phyloP scores from a whole-genome alignment of 2,888 invertebrate genomes.

The Temnothorax unifasciatus region DNA sequence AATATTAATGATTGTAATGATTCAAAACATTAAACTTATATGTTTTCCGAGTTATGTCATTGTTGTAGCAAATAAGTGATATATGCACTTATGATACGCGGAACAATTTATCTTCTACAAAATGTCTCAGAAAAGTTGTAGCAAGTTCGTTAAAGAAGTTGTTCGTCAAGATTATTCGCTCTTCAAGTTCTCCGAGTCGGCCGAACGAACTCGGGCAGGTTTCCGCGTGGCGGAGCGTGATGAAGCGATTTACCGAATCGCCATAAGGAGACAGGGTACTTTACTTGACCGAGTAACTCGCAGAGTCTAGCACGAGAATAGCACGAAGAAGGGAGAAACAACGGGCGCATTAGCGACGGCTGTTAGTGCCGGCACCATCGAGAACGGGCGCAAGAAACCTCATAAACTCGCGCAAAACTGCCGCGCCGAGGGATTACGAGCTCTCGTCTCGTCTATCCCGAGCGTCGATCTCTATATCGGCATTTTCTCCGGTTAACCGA shows the following conservation, averaged over 20 bases:
- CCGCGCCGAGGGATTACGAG: constrained; percentile 70
- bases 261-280: constrained; percentile 68
- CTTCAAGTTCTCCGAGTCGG: constrained; percentile 8
- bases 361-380: constrained; percentile 68
- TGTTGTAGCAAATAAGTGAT: too few species aligned
- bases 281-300: constrained; percentile 46
- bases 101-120: background rate
- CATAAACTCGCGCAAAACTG: constrained; percentile 73
- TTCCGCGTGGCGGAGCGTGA: constrained; percentile 51
- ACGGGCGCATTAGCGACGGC: constrained; percentile 73
- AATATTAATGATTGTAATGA: too few species aligned
- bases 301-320: background rate
- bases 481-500: constrained; percentile 45
- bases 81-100: background rate
- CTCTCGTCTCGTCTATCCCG: constrained; percentile 44
- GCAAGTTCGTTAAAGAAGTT: constrained; percentile 1
- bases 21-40: too few species aligned
- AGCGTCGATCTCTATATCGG: constrained; percentile 67
- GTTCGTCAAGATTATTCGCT: constrained; percentile 16
- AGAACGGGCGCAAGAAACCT: constrained; percentile 73
- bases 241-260: constrained; percentile 73
- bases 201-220: constrained; percentile 23
- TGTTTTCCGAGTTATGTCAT: too few species aligned
- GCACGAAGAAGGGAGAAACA: constrained; percentile 26
- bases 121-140: constrained; percentile 1